Percentiles rank a stretch among this genome's conserved stretches.
Conservation (phyloP, 2,113 vertebrate genomes). For the Oceanodroma tethys region DNA sequence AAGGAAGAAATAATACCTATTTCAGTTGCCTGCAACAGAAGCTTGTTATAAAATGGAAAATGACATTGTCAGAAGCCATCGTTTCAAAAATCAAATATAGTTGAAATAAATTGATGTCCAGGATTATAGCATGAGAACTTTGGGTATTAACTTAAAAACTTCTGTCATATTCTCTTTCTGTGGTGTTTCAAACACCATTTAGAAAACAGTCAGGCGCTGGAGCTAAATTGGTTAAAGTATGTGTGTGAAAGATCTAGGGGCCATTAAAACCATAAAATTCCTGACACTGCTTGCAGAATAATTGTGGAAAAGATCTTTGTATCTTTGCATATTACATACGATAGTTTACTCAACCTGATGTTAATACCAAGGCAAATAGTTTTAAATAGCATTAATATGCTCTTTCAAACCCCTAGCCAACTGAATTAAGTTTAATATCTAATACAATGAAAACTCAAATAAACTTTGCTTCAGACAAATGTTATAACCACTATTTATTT, state of each 20-base stretch:
- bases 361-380: neutral
- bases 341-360: neutral
- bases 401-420: neutral
- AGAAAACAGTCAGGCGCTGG: neutral
- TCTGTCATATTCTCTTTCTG: neutral
- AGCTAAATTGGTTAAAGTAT: neutral
- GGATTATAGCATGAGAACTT: neutral
- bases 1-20: constrained; percentile 24
- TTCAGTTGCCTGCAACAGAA: constrained; percentile 28
- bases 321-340: neutral
- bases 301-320: neutral
- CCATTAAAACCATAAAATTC: neutral
- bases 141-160: constrained; percentile 1
- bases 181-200: neutral
- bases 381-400: neutral
- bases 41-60: constrained; percentile 31
- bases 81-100: neutral
- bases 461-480: neutral
- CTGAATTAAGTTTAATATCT: neutral
- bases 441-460: neutral
- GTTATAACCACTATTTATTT: neutral
- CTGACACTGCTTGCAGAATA: neutral
- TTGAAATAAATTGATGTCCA: neutral
- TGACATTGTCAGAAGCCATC: constrained; percentile 38
- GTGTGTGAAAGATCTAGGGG: neutral